Evolutionary conservation across 2,113 vertebrate genomes (phyloP), one percentile per base, ranked within the genome.

Genomic region (Malurus elegans): DNA sequence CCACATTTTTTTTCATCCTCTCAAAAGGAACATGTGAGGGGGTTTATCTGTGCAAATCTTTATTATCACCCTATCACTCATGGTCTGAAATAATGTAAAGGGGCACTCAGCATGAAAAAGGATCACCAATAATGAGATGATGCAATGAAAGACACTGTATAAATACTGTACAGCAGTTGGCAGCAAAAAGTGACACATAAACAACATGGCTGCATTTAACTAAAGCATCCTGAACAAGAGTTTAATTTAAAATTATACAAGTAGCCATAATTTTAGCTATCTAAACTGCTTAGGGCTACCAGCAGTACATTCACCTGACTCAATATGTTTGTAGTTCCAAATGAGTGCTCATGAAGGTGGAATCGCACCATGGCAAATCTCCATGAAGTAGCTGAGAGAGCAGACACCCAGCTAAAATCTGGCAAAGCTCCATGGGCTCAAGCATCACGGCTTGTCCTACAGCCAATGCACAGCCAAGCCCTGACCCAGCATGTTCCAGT

Each of bases 361-460:
- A 36, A 57, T 4, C n/a, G 6, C 24, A 38, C n/a, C 47, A 25
- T 11, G 19, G 34, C 36, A 72, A 75, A 56, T 12, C 31, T 21
- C 34, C 20, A 4, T 0, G 21, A 66, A 40, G 16, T 0, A 34
- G 29, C 10, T 32, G 50, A 45, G 42, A 48, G 42, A 80, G 24
- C 21, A 12, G 1, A 18, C 44, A 31, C 11, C 12, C 29, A n/a
- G 18, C 8, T 7, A 23, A 75, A 15, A 11, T 26, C 31, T n/a
- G 56, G 51, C 36, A 51, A 54, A 82, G 38, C 18, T 51, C 31
- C 0, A 0, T 2, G 25, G 32, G 50, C 34, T 6, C 21, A 8
- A n/a, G 57, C 57, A 19, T 15, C 74, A 18, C 42, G 23, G 16
- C n/a, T 42, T 57, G 28, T 73, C 69, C 75, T 8, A 20, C 28